Conservation (phyloP, 2,797 vertebrate species). For the Epinephelus malabaricus region DNA sequence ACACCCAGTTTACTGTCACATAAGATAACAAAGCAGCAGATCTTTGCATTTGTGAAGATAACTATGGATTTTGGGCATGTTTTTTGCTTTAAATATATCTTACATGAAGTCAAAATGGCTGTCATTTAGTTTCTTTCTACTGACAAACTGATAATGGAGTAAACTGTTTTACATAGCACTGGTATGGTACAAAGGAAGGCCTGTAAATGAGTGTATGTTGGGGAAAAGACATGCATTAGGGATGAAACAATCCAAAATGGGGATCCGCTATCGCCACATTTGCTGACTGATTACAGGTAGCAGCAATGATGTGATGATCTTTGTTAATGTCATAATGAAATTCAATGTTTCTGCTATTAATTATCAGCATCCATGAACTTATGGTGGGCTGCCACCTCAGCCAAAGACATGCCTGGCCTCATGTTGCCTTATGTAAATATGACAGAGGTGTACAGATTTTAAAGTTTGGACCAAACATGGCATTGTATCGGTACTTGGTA, state of each 20-base stretch:
- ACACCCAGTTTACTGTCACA: slow-evolving; percentile 13
- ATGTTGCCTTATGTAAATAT: background rate
- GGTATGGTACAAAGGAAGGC: background rate
- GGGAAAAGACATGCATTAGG: background rate
- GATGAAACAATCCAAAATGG: background rate
- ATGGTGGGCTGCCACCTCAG: background rate
- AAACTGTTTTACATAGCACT: background rate
- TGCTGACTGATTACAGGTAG: background rate
- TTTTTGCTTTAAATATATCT: background rate
- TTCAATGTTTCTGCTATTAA: background rate
- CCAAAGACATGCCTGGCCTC: background rate
- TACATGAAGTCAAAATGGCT: background rate
- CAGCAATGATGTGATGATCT: background rate
- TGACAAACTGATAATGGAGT: too few relatives aligned
- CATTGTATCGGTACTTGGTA: background rate
- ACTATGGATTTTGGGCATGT: background rate
- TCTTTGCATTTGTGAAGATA: background rate
- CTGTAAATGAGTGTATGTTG: background rate
- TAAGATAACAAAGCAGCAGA: slow-evolving; percentile 17
- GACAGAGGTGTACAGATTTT: background rate
- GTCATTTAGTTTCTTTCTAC: background rate
- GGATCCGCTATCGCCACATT: rapidly evolving
- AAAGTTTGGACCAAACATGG: background rate
- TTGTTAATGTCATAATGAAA: background rate
- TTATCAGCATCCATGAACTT: background rate